Conservation (phyloP, 2,888 invertebrate species). For the Dryadula phaetusa region DNA sequence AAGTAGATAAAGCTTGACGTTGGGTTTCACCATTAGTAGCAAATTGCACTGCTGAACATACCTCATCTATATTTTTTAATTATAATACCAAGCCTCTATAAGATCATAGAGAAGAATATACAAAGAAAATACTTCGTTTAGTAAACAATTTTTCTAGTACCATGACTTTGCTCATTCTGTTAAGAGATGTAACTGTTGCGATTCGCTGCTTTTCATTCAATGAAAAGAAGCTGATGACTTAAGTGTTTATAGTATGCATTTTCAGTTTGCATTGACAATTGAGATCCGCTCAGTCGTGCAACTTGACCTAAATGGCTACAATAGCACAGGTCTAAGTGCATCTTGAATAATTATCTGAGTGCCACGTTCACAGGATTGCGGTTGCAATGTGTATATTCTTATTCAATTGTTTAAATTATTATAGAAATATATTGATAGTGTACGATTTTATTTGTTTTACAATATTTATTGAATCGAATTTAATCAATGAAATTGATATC, state of each 20-base stretch:
- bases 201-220: constrained; percentile 19
- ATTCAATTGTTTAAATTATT: background rate
- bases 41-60: no score
- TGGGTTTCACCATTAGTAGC: no score
- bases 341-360: constrained; percentile 42
- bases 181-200: background rate
- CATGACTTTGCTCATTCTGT: background rate
- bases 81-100: background rate
- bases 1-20: no score
- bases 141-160: constrained; percentile 3
- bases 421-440: background rate
- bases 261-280: constrained; percentile 22
- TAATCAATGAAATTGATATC: background rate
- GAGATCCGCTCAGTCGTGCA: constrained; percentile 2
- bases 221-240: constrained; percentile 26
- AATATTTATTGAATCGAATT: background rate
- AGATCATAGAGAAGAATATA: background rate
- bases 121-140: background rate
- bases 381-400: background rate
- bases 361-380: constrained; percentile 48
- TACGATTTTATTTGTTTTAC: background rate
- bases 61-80: no score
- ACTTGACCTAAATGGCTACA: constrained; percentile 18
- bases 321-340: constrained; percentile 25
- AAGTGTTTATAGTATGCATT: constrained; percentile 21